Evolutionary conservation across 1,140 invertebrate species (phyloP), one percentile per base, ranked within the genome.

Genomic region (Anoplolepis gracilipes): DNA sequence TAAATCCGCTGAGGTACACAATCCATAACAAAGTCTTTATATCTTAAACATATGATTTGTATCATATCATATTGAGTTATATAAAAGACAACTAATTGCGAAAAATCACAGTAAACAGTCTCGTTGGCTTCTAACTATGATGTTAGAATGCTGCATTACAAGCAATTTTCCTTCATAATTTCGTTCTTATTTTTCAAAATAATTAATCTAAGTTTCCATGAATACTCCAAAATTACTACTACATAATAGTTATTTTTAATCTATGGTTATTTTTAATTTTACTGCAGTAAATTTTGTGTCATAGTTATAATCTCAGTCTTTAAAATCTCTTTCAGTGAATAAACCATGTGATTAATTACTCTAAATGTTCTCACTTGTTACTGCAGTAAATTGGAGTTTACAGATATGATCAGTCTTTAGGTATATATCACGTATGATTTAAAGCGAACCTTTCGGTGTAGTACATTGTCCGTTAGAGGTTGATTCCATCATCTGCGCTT

Each of bases 391-490:
- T 62, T 76, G 4, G 3, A 62, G 33, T n/a, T 65, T 30, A 28
- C 8, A 46, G 8, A n/a, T 64, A 62, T 30, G 19, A 1, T 73
- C 28, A 46, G 39, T 36, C 46, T 53, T 69, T 13, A 28, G 1
- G 25, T 59, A 61, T 46, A 42, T 19, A 19, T 30, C 7, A 19
- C 16, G 4, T 55, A 4, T 28, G 30, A 69, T 73, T 42, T 82
- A 88, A 62, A 57, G 8, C 1, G 76, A 46, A 46, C 4, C 19
- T 16, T 84, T 86, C 33, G 69, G 84, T 49, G 73, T 75, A 1
- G 19, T 8, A 42, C 28, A 65, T 62, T 87, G 88, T 3, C 70
- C 85, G 2, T 75, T 85, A 25, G 67, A 81, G 7, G 57, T 10
- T n/a, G 76, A 5, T 3, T 90, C 89, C 8, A 72, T 5, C 13